Conservation (phyloP, 2,888 invertebrate genomes). For the Eupithecia insigniata region DNA sequence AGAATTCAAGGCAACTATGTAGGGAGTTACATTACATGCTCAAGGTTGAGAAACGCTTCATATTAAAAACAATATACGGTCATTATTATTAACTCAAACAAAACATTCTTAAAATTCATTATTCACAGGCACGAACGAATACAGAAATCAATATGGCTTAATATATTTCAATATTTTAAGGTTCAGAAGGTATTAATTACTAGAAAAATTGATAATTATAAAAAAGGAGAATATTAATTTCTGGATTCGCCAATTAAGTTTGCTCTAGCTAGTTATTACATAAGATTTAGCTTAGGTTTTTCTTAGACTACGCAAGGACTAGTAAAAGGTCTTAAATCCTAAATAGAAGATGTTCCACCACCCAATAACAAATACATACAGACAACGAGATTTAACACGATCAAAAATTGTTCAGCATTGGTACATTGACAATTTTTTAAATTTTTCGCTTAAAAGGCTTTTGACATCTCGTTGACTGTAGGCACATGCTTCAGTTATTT, state of each 20-base stretch:
- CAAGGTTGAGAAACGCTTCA: slow-evolving; percentile 33
- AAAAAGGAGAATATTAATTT: neutral
- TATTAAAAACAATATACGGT: slow-evolving; percentile 8
- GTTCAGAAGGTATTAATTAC: neutral
- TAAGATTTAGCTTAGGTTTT: neutral
- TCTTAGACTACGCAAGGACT: neutral
- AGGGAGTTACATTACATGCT: slow-evolving; percentile 11
- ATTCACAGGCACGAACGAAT: slow-evolving; percentile 10
- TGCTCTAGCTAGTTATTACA: neutral
- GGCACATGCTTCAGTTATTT: neutral
- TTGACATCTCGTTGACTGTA: neutral
- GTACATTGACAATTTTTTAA: neutral
- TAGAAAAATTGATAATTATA: neutral
- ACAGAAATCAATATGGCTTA: slow-evolving; percentile 17
- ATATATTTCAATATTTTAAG: neutral
- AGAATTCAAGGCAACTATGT: neutral
- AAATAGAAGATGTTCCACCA: neutral
- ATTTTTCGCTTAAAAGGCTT: neutral
- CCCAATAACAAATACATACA: neutral
- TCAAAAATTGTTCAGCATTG: too few relatives aligned
- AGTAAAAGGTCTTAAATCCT: neutral
- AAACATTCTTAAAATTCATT: slow-evolving; percentile 5
- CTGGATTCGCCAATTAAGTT: neutral
- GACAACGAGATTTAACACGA: neutral
- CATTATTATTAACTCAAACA: slow-evolving; percentile 10